These are phyloP conservation scores for Microctonus hyperodae DNA, from an alignment of 2,888 invertebrate species.

Conservation along the genomic window DNA sequence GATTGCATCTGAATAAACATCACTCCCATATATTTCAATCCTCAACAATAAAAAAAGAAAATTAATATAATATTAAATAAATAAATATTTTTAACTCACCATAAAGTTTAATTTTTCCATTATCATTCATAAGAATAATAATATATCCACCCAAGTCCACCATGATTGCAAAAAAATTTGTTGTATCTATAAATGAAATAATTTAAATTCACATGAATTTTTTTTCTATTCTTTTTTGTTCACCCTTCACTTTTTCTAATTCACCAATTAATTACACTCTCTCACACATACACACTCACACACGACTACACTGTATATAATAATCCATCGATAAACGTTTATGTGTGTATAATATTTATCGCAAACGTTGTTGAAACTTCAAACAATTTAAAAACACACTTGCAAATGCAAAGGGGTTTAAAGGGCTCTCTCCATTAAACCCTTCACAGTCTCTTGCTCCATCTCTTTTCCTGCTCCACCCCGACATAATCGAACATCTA, in stretches of 20 bases:
- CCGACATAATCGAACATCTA: background rate
- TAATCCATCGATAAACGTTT: background rate
- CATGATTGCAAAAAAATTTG: constrained; percentile 62
- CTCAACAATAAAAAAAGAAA: constrained; percentile 13
- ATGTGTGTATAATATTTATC: background rate
- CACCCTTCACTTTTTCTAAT: too few relatives aligned
- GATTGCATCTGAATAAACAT: too few relatives aligned
- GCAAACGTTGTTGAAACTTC: background rate
- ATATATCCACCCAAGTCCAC: constrained; percentile 95
- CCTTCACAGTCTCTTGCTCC: background rate
- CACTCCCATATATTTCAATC: too few relatives aligned
- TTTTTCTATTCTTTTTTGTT: too few relatives aligned
- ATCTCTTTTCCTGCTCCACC: background rate
- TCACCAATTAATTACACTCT: too few relatives aligned
- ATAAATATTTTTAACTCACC: constrained; percentile 66
- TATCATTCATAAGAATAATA: constrained; percentile 92
- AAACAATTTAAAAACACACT: constrained; percentile 1
- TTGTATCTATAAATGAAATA: background rate
- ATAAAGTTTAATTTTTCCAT: constrained; percentile 92
- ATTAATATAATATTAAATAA: background rate
- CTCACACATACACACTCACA: too few relatives aligned
- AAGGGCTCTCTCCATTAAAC: background rate
- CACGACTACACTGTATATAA: too few relatives aligned
- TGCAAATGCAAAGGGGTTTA: background rate
- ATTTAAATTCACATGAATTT: background rate